These are phyloP conservation scores for Hecatera dysodea DNA, from an alignment of 2,888 invertebrate genomes.

Conservation along the genomic window DNA sequence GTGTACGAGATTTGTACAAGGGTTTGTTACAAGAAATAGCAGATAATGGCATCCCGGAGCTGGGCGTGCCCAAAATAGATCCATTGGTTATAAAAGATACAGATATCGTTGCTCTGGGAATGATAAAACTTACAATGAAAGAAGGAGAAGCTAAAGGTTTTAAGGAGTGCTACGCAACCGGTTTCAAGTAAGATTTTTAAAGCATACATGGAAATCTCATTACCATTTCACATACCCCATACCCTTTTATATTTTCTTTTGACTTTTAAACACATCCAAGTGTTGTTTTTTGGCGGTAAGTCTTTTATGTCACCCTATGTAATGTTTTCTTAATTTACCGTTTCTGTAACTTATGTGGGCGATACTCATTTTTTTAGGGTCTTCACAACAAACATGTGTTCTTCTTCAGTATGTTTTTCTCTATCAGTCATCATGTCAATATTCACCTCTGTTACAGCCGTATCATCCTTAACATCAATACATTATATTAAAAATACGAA, in stretches of 20 bases:
- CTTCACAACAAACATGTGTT: background rate
- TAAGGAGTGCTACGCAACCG: slow-evolving; percentile 30
- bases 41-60: slow-evolving; percentile 45
- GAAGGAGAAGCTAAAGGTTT: slow-evolving; percentile 48
- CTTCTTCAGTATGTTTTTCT: background rate
- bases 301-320: too few relatives aligned
- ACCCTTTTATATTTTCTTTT: too few relatives aligned
- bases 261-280: too few relatives aligned
- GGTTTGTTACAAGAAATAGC: slow-evolving; percentile 8
- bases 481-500: too few relatives aligned
- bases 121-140: slow-evolving; percentile 30
- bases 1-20: slow-evolving; percentile 2
- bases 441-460: background rate
- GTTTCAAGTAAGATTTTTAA: slow-evolving; percentile 41
- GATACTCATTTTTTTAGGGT: background rate
- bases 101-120: slow-evolving; percentile 11
- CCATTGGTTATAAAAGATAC: slow-evolving; percentile 31
- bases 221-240: background rate
- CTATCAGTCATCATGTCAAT: background rate
- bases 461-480: background rate
- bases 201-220: background rate
- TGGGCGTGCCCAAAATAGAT: slow-evolving; percentile 39
- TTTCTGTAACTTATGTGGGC: too few relatives aligned
- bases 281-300: too few relatives aligned
- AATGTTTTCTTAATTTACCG: too few relatives aligned